Conservation (phyloP, 2,888 invertebrate species). For the Sinopyrophorus schimmeli region DNA sequence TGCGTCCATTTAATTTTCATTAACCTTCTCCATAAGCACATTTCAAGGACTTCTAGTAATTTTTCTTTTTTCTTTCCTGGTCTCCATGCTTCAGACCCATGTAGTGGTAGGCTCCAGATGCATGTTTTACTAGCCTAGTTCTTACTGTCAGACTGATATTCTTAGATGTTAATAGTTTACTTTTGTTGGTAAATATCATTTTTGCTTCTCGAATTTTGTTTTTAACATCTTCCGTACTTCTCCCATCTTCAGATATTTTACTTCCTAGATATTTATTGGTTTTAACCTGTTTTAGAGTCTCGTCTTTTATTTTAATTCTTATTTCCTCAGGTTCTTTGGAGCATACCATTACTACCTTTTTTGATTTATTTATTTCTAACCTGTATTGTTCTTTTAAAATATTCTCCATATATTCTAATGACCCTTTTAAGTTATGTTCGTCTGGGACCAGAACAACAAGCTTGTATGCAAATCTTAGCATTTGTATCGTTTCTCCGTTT, state of each 20-base stretch:
- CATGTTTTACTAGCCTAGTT: slow-evolving; percentile 3
- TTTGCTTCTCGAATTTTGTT: neutral
- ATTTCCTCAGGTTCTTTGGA: slow-evolving; percentile 2
- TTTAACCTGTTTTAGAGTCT: slow-evolving; percentile 6
- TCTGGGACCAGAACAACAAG: neutral
- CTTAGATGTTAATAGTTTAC: slow-evolving; percentile 3
- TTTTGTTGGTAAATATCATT: slow-evolving; percentile 5
- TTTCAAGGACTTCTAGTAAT: no score
- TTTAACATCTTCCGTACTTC: no score
- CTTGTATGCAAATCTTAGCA: slow-evolving; percentile 2
- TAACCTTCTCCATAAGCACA: neutral
- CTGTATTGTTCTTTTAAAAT: slow-evolving; percentile 1
- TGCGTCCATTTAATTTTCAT: no score
- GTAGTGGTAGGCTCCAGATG: slow-evolving; percentile 2
- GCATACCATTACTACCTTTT: no score
- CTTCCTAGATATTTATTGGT: neutral
- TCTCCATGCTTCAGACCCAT: slow-evolving; percentile 1
- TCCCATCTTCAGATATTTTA: neutral
- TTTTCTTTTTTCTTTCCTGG: slow-evolving; percentile 5
- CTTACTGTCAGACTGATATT: slow-evolving; percentile 3
- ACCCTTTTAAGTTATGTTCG: slow-evolving; percentile 3
- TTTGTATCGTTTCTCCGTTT: slow-evolving; percentile 2
- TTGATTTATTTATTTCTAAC: slow-evolving; percentile 7
- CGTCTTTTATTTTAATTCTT: neutral
- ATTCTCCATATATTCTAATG: slow-evolving; percentile 2